Conservation (phyloP, 2,797 vertebrate species). For the Oreochromis mossambicus region DNA sequence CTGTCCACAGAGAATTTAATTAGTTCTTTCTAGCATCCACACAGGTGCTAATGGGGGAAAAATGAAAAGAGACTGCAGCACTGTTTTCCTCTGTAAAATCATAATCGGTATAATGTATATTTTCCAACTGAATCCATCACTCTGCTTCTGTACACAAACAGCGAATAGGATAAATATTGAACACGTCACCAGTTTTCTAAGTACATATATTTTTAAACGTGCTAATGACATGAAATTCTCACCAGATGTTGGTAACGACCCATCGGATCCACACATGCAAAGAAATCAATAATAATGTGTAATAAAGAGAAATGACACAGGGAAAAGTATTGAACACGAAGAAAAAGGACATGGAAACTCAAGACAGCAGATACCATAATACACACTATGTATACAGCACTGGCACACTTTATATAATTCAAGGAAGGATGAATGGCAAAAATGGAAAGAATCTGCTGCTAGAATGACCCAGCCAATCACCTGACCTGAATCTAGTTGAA, state of each 20-base stretch:
- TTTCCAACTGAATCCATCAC: not conserved
- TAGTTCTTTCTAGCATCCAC: not conserved
- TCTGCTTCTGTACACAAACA: not conserved
- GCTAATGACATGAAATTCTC: too few relatives aligned
- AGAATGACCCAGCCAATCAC: not conserved
- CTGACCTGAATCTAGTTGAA: not conserved
- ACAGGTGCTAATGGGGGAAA: not conserved
- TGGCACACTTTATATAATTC: not conserved
- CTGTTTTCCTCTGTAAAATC: not conserved
- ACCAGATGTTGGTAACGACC: not conserved
- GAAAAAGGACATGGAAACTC: not conserved
- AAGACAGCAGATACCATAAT: not conserved
- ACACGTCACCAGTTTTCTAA: not conserved
- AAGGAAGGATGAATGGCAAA: not conserved
- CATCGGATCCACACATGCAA: not conserved
- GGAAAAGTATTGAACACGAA: too few relatives aligned
- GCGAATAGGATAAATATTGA: not conserved
- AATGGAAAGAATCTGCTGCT: not conserved
- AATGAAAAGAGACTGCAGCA: not conserved
- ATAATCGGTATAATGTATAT: not conserved
- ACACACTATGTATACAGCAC: not conserved
- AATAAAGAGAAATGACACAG: not conserved
- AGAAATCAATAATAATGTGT: not conserved
- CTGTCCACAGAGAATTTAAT: not conserved
- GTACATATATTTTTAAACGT: not conserved